Conservation (phyloP, 2,113 vertebrate genomes). For the Scolopax mira region DNA sequence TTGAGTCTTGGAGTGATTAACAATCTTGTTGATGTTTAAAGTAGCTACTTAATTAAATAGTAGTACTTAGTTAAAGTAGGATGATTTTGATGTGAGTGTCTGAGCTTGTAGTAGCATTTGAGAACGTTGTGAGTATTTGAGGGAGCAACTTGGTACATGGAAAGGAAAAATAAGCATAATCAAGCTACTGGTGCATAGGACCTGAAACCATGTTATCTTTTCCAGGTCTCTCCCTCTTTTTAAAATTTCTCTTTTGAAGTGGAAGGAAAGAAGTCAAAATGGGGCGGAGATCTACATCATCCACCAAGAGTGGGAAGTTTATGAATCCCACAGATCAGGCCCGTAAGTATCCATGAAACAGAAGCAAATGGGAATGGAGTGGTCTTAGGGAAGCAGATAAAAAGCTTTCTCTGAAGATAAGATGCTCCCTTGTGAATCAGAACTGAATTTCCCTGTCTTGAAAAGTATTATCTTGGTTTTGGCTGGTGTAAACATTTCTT, state of each 20-base stretch:
- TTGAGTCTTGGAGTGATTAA: neutral
- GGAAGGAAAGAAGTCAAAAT: constrained; percentile 73
- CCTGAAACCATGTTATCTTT: neutral
- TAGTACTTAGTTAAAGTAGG: neutral
- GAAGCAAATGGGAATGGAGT: neutral
- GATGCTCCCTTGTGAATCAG: neutral
- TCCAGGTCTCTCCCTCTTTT: constrained; percentile 19
- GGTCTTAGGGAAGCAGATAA: neutral
- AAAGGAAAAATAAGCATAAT: neutral
- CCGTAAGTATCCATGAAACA: constrained; percentile 78
- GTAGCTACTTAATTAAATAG: neutral
- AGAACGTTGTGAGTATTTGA: neutral
- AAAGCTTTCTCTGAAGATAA: neutral
- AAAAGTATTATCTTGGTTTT: neutral
- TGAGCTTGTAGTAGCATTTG: neutral
- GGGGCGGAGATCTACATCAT: constrained; percentile 96
- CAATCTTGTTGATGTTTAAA: neutral
- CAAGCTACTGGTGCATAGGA: neutral
- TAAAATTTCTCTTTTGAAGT: neutral
- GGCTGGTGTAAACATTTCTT: neutral
- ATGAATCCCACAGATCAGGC: constrained; percentile 99
- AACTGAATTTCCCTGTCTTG: neutral
- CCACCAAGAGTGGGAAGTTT: constrained; percentile 99
- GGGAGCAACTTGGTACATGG: neutral
- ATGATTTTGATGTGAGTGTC: neutral